phyloP scores from a whole-genome alignment of 2,888 invertebrate genomes.

The Polyploca ridens region DNA sequence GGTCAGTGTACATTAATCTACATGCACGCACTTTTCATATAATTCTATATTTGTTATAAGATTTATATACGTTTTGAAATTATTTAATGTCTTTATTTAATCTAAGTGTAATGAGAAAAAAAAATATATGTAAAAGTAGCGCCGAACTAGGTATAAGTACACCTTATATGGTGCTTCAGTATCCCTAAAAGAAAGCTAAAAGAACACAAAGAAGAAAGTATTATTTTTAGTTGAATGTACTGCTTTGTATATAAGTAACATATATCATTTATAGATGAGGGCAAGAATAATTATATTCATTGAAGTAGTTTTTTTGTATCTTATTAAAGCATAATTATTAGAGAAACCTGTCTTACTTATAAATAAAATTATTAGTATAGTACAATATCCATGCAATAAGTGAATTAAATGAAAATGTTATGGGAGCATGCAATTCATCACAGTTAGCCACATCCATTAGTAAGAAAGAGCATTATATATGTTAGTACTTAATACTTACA shows the following conservation, averaged over 20 bases:
- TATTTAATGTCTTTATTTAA: too few species aligned
- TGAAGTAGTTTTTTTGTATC: too few species aligned
- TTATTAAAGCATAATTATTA: not conserved
- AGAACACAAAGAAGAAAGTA: not conserved
- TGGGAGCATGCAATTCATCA: not conserved
- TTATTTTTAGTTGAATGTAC: not conserved
- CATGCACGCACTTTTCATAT: too few species aligned
- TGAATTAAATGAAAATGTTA: slow-evolving; percentile 11
- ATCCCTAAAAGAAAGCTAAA: not conserved
- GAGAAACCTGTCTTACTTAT: not conserved
- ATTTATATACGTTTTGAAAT: too few species aligned
- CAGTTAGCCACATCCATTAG: slow-evolving; percentile 25
- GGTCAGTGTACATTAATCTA: too few species aligned
- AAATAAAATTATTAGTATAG: not conserved
- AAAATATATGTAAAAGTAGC: too few species aligned
- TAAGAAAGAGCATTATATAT: slow-evolving; percentile 9
- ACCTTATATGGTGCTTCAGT: not conserved
- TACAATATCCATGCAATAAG: not conserved
- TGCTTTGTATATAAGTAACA: too few species aligned
- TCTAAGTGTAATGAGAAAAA: not conserved
- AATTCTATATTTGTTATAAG: not conserved
- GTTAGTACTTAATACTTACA: slow-evolving; percentile 28
- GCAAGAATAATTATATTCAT: too few species aligned
- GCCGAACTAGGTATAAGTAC: too few species aligned
- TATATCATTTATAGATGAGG: too few species aligned